Conservation (phyloP, 2,888 invertebrate species). For the Cantharis rufa region DNA sequence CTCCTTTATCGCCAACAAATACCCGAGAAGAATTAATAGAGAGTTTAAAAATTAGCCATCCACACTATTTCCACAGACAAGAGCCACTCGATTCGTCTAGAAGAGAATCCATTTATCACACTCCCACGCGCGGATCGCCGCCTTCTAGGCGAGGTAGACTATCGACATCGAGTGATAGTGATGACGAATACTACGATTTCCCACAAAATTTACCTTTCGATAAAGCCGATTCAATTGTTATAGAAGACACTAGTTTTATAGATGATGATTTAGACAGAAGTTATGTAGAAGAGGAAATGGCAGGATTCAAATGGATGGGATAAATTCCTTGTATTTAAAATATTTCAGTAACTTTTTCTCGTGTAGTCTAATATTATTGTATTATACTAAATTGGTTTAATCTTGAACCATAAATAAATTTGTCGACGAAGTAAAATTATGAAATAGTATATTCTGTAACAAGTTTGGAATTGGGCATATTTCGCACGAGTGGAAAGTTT, state of each 20-base stretch:
- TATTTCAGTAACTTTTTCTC: not conserved
- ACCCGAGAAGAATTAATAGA: not conserved
- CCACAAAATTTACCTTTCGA: conserved; percentile 18
- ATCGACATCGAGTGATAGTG: not conserved
- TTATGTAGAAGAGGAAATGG: conserved; percentile 9
- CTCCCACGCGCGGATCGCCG: not conserved
- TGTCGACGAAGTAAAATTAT: no score
- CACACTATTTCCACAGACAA: not conserved
- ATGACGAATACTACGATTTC: conserved; percentile 5
- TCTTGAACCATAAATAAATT: no score
- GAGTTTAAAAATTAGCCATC: not conserved
- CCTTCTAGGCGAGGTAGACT: no score
- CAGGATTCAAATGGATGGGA: conserved; percentile 22
- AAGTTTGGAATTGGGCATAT: no score
- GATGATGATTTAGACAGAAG: conserved; percentile 19
- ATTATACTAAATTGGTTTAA: not conserved
- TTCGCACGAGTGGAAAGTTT: no score
- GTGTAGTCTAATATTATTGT: not conserved
- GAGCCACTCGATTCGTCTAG: not conserved
- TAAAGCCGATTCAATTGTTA: conserved; percentile 6
- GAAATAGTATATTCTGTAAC: no score
- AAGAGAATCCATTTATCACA: conserved; percentile 6
- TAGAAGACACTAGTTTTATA: conserved; percentile 31
- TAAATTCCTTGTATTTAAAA: not conserved
- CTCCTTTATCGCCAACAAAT: not conserved